phyloP scores from a whole-genome alignment of 2,113 vertebrate genomes.

The Dicerorhinus sumatrensis region DNA sequence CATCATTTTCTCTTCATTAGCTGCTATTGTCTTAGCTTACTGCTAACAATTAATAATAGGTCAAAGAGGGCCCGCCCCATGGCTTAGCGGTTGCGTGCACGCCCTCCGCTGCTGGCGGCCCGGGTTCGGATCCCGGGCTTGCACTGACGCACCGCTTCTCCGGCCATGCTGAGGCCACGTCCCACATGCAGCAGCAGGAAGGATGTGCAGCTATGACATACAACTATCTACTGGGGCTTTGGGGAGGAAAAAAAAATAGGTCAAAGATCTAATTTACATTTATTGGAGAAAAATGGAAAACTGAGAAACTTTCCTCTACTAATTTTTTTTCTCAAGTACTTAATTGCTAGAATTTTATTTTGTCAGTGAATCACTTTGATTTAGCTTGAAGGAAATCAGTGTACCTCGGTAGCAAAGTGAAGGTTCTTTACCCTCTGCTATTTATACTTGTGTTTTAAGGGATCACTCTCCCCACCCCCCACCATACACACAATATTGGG shows the following conservation, averaged over 20 bases:
- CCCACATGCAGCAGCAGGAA: too few relatives aligned
- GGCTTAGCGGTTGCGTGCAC: too few relatives aligned
- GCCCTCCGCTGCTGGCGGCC: too few relatives aligned
- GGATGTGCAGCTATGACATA: too few relatives aligned
- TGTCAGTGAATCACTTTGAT: not conserved
- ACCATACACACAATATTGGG: not conserved
- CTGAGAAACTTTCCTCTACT: not conserved
- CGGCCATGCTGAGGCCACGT: too few relatives aligned
- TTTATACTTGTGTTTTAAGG: not conserved
- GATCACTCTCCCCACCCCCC: not conserved
- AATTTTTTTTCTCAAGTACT: not conserved
- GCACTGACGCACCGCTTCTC: too few relatives aligned
- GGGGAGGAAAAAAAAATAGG: not conserved
- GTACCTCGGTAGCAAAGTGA: not conserved
- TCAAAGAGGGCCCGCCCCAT: not conserved
- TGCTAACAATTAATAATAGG: not conserved
- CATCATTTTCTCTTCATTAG: not conserved
- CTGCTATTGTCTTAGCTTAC: not conserved
- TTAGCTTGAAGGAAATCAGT: not conserved
- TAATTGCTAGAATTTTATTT: constrained; percentile 39
- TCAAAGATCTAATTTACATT: constrained; percentile 5
- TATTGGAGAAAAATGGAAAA: not conserved
- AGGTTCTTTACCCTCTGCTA: not conserved
- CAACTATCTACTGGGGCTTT: too few relatives aligned
- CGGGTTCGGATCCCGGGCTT: too few relatives aligned